Percentiles rank a stretch among this genome's conserved stretches.
These are phyloP conservation scores for Yponomeuta cagnagella DNA, from an alignment of 2,888 invertebrate genomes.

Conservation along the genomic window DNA sequence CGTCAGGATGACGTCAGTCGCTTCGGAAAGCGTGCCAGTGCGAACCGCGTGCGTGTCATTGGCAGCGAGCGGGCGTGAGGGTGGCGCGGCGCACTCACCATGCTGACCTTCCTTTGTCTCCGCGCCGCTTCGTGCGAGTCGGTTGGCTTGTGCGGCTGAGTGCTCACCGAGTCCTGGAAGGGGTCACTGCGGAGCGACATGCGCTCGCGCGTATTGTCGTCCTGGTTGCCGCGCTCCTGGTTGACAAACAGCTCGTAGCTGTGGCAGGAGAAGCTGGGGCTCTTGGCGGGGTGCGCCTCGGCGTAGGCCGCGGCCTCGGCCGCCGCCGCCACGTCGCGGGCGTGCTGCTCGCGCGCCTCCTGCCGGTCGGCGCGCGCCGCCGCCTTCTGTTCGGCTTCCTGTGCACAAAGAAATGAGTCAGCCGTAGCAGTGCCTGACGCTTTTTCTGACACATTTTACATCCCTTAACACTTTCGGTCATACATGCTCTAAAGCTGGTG, in stretches of 20 bases:
- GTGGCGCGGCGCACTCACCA: constrained; percentile 81
- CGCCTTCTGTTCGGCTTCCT: constrained; percentile 92
- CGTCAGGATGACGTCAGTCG: too few relatives aligned
- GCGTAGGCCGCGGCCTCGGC: constrained; percentile 78
- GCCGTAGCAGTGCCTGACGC: too few relatives aligned
- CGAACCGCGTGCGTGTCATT: not conserved
- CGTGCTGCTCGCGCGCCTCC: constrained; percentile 75
- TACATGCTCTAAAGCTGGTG: too few relatives aligned
- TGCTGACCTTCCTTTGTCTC: constrained; percentile 90
- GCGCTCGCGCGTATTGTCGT: constrained; percentile 92
- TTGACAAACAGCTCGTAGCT: constrained; percentile 94
- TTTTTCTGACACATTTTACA: too few relatives aligned
- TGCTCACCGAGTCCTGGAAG: constrained; percentile 91
- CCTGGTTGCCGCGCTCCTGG: constrained; percentile 90
- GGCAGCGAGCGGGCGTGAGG: constrained; percentile 27
- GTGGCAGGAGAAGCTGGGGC: constrained; percentile 93
- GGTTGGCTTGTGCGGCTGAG: constrained; percentile 80
- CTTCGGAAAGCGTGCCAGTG: not conserved
- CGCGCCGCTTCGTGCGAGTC: constrained; percentile 72
- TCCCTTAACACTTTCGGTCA: too few relatives aligned
- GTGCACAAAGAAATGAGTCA: constrained; percentile 18
- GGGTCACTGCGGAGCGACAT: constrained; percentile 93
- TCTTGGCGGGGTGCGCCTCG: constrained; percentile 85
- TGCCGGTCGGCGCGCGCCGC: constrained; percentile 80
- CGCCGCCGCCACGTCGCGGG: constrained; percentile 78